Percentiles rank a stretch among this genome's conserved stretches.
phyloP scores from a whole-genome alignment of 2,113 vertebrate species.

The Clupea harengus region DNA sequence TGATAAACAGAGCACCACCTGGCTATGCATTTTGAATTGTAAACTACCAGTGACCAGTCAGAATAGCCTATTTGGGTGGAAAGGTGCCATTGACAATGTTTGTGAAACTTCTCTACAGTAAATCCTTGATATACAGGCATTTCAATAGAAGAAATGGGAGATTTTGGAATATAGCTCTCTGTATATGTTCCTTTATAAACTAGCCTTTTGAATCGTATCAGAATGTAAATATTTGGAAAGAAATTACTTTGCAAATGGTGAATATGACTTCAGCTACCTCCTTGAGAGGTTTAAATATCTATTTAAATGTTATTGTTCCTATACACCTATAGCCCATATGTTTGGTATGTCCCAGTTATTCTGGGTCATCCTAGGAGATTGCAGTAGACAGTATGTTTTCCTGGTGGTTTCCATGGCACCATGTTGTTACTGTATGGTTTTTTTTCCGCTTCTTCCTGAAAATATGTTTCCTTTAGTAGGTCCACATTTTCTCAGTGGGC shows the following conservation, averaged over 20 bases:
- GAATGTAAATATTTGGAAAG: not conserved
- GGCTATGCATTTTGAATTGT: not conserved
- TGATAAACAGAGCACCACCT: not conserved
- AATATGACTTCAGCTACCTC: not conserved
- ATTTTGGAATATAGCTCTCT: no score
- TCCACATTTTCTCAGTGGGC: not conserved
- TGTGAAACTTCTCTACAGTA: not conserved
- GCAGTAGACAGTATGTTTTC: not conserved
- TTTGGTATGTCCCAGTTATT: not conserved
- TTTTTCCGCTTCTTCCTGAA: not conserved
- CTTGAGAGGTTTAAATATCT: not conserved
- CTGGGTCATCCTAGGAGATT: not conserved
- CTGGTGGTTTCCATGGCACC: not conserved
- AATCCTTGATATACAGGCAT: not conserved
- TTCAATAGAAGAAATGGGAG: not conserved
- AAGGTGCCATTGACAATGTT: not conserved
- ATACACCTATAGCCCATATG: not conserved
- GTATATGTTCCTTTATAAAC: not conserved
- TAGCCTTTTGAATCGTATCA: not conserved
- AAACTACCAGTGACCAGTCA: not conserved
- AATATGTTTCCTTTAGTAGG: conserved; percentile 13
- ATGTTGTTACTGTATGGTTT: not conserved
- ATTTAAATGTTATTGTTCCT: not conserved
- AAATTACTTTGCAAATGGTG: not conserved
- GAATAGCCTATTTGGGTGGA: not conserved